phyloP scores from a whole-genome alignment of 2,888 invertebrate species.

The Desoria tigrina region DNA sequence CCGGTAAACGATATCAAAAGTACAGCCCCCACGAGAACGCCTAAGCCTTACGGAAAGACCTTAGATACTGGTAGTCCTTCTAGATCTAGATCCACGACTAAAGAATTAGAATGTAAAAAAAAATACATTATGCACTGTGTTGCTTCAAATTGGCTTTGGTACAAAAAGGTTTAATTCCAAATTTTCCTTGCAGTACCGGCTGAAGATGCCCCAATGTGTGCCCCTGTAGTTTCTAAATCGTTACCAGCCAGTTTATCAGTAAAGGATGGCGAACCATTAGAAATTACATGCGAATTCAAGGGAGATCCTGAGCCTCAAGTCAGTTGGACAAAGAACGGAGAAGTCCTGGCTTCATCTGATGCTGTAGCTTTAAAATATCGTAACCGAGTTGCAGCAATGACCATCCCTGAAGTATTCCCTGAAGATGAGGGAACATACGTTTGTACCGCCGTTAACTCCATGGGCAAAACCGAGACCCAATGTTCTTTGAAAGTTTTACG shows the following conservation, averaged over 20 bases:
- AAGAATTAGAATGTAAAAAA: slow-evolving; percentile 75
- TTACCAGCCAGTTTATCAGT: slow-evolving; percentile 57
- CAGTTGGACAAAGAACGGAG: slow-evolving; percentile 51
- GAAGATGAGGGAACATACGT: slow-evolving; percentile 90
- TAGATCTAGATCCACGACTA: slow-evolving; percentile 83
- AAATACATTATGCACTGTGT: slow-evolving; percentile 4
- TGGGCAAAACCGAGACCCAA: slow-evolving; percentile 80
- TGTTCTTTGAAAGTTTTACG: slow-evolving; percentile 82
- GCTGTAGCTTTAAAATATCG: slow-evolving; percentile 90
- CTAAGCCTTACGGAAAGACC: slow-evolving; percentile 65
- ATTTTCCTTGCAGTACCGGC: slow-evolving; percentile 69
- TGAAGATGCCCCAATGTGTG: slow-evolving; percentile 81
- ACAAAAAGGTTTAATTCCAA: neutral
- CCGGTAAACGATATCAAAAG: slow-evolving; percentile 53
- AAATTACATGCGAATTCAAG: slow-evolving; percentile 78
- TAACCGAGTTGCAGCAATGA: slow-evolving; percentile 80
- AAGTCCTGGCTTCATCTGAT: slow-evolving; percentile 71
- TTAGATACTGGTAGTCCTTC: slow-evolving; percentile 79
- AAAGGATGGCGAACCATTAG: slow-evolving; percentile 81
- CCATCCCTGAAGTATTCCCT: slow-evolving; percentile 90
- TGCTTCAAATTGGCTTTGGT: neutral
- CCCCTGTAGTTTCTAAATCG: slow-evolving; percentile 79
- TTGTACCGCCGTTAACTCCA: slow-evolving; percentile 87
- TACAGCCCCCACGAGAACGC: slow-evolving; percentile 56
- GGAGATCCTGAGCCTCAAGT: slow-evolving; percentile 88